Percentiles rank a stretch among this genome's conserved stretches.
phyloP scores from a whole-genome alignment of 2,797 vertebrate species.

The Cetoscarus ocellatus region DNA sequence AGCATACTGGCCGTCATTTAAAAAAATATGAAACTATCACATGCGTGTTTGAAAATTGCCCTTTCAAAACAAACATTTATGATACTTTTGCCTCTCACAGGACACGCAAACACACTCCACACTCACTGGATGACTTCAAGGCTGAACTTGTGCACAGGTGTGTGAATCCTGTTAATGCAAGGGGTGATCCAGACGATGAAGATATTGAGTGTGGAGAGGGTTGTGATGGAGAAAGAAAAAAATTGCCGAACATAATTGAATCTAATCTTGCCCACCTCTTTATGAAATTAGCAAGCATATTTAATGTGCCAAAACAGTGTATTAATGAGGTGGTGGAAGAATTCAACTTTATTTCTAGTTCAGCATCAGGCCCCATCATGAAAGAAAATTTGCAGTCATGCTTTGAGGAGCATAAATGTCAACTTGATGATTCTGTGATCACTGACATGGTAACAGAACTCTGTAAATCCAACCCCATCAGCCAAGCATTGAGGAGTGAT shows the following conservation, averaged over 20 bases:
- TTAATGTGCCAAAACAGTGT: not conserved
- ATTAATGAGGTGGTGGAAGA: not conserved
- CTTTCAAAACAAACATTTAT: not conserved
- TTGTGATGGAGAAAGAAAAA: not conserved
- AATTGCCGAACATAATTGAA: not conserved
- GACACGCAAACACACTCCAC: not conserved
- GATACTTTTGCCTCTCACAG: not conserved
- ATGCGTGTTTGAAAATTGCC: no score
- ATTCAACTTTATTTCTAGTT: not conserved
- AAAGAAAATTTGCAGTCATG: not conserved
- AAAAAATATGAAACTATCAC: not conserved
- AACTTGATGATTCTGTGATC: conserved; percentile 4
- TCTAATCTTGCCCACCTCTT: not conserved
- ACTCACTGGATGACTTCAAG: not conserved
- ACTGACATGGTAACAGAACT: conserved; percentile 20
- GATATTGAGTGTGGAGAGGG: not conserved
- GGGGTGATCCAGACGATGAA: not conserved
- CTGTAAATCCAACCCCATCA: conserved; percentile 16
- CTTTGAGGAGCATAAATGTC: no score
- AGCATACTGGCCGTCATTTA: not conserved
- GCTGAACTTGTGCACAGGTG: not conserved
- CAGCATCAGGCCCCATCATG: not conserved
- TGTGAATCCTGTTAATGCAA: not conserved
- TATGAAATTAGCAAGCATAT: not conserved
- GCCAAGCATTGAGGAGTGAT: not conserved